Evolutionary conservation across 92 coral and sea anemone species (phyloP), one percentile per base, ranked within the genome.

Genomic region (Montipora capitata): DNA sequence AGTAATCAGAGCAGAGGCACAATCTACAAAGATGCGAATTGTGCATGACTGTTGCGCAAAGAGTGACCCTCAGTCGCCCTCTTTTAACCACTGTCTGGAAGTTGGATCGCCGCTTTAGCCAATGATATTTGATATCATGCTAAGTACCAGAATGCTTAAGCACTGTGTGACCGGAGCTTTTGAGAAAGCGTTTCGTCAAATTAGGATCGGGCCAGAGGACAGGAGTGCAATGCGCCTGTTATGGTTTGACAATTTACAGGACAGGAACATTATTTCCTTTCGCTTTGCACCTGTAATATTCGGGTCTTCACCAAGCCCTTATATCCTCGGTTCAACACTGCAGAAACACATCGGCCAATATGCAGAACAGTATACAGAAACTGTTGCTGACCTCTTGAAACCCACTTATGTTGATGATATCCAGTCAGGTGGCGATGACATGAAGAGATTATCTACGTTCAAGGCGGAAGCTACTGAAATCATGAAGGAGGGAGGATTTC

Each of bases 251-350:
- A 73, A 81, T 73, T 41, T 92, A 10, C 54, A 18, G 5, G 83
- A 88, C 10, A 56, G 88, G 64, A 85, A 84, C 59, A 76, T 88
- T 5, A 62, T 17, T 10, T 76, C 49, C n/a, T 82, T 42, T 48
- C 73, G 92, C 10, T 83, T 90, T 38, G 83, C 94, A 5, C 10
- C 90, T 68, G 96, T 87, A 12, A 86, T 90, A 10, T 93, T 93
- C 66, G 94, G 94, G 2, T 39, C 94, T 9, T 66, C 76, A 2
- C 76, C 92, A 14, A 90, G 88, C 56, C 94, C 92, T 2, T 87
- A 83, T 72, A 72, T 93, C 12, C 87, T 93, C 9, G 96, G 90
- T 17, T 61, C 90, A 16, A 87, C 94, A 1, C 73, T 93, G 3
- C 90, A 90, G 68, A 83, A 83, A 40, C 89, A 89, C 12, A 80